phyloP scores from a whole-genome alignment of 2,797 vertebrate genomes.

The Anguilla anguilla region DNA sequence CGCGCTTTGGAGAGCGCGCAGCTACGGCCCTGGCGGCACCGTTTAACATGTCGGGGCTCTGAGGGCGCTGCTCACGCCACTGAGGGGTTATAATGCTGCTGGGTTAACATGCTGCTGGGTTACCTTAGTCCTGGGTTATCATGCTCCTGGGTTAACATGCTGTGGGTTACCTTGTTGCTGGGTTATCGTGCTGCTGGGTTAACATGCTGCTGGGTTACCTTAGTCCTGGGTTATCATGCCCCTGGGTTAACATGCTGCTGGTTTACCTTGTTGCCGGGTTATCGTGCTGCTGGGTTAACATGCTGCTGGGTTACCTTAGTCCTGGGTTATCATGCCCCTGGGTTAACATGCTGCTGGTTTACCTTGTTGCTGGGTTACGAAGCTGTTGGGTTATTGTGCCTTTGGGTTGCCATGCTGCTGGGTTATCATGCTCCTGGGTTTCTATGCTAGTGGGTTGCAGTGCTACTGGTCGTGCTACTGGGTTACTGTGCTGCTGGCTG shows the following conservation, averaged over 20 bases:
- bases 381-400: background rate
- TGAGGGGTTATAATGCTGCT: background rate
- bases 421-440: background rate
- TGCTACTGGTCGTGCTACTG: background rate
- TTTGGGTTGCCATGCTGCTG: background rate
- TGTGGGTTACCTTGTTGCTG: background rate
- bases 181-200: background rate
- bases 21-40: background rate
- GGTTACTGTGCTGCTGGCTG: no score
- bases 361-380: background rate
- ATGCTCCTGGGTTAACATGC: background rate
- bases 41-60: background rate
- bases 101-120: background rate
- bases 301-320: background rate
- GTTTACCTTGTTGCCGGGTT: background rate
- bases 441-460: background rate
- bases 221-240: no score
- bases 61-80: background rate
- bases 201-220: background rate
- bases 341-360: background rate
- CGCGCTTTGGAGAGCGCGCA: background rate
- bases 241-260: no score
- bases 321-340: no score
- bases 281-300: background rate
- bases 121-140: background rate